Percentiles rank a stretch among this genome's conserved stretches.
Conservation (phyloP, 1,140 invertebrate species). For the Phortica variegata region DNA sequence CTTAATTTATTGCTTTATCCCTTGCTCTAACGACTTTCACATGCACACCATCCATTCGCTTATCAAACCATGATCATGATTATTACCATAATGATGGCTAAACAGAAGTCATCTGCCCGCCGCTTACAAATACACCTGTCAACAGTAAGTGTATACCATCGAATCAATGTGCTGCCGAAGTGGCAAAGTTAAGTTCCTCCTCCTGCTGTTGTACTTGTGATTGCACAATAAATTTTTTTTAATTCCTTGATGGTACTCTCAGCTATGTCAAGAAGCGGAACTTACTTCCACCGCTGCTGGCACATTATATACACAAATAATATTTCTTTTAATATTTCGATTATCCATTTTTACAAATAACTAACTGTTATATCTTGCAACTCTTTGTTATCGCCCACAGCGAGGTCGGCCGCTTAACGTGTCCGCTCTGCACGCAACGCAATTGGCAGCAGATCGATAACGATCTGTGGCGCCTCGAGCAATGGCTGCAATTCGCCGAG, state of each 20-base stretch:
- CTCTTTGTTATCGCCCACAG: too few relatives aligned
- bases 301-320: too few relatives aligned
- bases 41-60: slow-evolving; percentile 20
- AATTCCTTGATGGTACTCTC: too few relatives aligned
- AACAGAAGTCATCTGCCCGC: slow-evolving; percentile 63
- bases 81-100: slow-evolving; percentile 44
- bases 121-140: slow-evolving; percentile 66
- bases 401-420: slow-evolving; percentile 73
- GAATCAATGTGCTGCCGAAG: background rate
- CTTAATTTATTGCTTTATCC: slow-evolving; percentile 44
- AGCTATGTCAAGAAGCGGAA: too few relatives aligned
- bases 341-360: too few relatives aligned
- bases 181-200: too few relatives aligned
- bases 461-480: slow-evolving; percentile 84
- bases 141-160: slow-evolving; percentile 65
- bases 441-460: slow-evolving; percentile 88
- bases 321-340: too few relatives aligned
- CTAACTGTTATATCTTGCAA: too few relatives aligned
- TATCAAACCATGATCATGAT: slow-evolving; percentile 21
- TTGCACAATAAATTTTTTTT: too few relatives aligned
- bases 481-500: slow-evolving; percentile 88
- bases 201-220: too few relatives aligned
- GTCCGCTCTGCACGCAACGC: slow-evolving; percentile 77
- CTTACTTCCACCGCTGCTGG: too few relatives aligned
- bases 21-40: slow-evolving; percentile 32